Conservation (phyloP, 2,797 vertebrate species). For the Ctenochaetus hawaiiensis region DNA sequence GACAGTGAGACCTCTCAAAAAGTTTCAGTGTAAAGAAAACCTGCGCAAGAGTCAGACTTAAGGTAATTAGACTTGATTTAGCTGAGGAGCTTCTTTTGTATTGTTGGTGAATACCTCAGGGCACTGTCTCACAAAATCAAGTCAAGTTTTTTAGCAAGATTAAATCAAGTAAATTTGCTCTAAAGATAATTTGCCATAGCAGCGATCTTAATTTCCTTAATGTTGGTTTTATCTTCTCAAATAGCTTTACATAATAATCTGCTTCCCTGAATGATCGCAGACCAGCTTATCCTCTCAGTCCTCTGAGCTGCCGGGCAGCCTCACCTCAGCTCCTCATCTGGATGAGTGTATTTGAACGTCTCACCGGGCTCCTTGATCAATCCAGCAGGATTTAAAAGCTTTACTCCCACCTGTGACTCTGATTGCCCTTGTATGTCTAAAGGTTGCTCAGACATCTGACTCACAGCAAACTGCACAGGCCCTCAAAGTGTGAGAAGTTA, state of each 20-base stretch:
- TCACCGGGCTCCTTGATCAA: slow-evolving; percentile 34
- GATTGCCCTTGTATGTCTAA: slow-evolving; percentile 41
- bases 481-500: slow-evolving; percentile 32
- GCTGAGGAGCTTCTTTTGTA: neutral
- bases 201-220: slow-evolving; percentile 37
- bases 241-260: slow-evolving; percentile 40
- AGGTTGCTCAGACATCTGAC: slow-evolving; percentile 46
- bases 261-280: slow-evolving; percentile 16
- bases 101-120: slow-evolving; percentile 25
- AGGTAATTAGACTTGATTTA: slow-evolving; percentile 37
- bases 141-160: slow-evolving; percentile 19
- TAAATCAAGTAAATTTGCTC: slow-evolving; percentile 24
- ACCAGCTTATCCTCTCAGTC: slow-evolving; percentile 26
- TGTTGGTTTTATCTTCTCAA: slow-evolving; percentile 39
- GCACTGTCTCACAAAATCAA: slow-evolving; percentile 28
- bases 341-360: slow-evolving; percentile 47
- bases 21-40: slow-evolving; percentile 29
- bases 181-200: slow-evolving; percentile 10
- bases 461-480: slow-evolving; percentile 15
- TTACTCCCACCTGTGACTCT: slow-evolving; percentile 45
- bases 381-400: slow-evolving; percentile 50
- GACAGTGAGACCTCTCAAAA: slow-evolving; percentile 27
- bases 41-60: slow-evolving; percentile 26
- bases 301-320: slow-evolving; percentile 2
- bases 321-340: slow-evolving; percentile 39